A percentile compares a stretch with the other conserved stretches of the same genome.
Conservation (phyloP, 2,113 vertebrate genomes). For the Nothobranchius furzeri region DNA sequence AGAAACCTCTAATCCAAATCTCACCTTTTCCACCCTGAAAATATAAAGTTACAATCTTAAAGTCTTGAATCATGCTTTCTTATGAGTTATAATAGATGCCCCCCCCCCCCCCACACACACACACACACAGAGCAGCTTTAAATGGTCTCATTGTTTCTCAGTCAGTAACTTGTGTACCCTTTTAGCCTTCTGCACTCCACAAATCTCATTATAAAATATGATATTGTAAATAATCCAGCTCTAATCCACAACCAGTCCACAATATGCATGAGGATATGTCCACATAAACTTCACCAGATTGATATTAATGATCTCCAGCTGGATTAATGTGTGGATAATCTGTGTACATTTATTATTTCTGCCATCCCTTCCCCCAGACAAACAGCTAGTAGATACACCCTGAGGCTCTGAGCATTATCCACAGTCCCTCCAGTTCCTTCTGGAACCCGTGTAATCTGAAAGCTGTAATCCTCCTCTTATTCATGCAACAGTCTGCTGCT, state of each 20-base stretch:
- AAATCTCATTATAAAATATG: slow-evolving; percentile 71
- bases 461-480: slow-evolving; percentile 77
- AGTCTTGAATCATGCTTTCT: background rate
- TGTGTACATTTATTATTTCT: slow-evolving; percentile 3
- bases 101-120: background rate
- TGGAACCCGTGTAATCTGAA: slow-evolving; percentile 75
- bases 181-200: slow-evolving; percentile 4
- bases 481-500: slow-evolving; percentile 69
- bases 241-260: slow-evolving; percentile 52
- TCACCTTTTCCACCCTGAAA: slow-evolving; percentile 23
- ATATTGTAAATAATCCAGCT: slow-evolving; percentile 70
- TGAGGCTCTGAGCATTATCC: slow-evolving; percentile 54
- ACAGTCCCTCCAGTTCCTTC: slow-evolving; percentile 64
- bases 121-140: slow-evolving; percentile 7
- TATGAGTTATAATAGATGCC: no score
- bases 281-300: background rate
- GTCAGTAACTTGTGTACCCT: slow-evolving; percentile 48
- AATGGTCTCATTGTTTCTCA: slow-evolving; percentile 47
- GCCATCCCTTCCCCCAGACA: slow-evolving; percentile 19
- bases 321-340: slow-evolving; percentile 3
- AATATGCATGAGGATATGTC: background rate
- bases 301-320: background rate
- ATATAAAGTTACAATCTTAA: slow-evolving; percentile 37
- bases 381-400: slow-evolving; percentile 47
- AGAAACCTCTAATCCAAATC: background rate